Conservation (phyloP, 2,888 invertebrate genomes). For the Pyrocoelia pectoralis region DNA sequence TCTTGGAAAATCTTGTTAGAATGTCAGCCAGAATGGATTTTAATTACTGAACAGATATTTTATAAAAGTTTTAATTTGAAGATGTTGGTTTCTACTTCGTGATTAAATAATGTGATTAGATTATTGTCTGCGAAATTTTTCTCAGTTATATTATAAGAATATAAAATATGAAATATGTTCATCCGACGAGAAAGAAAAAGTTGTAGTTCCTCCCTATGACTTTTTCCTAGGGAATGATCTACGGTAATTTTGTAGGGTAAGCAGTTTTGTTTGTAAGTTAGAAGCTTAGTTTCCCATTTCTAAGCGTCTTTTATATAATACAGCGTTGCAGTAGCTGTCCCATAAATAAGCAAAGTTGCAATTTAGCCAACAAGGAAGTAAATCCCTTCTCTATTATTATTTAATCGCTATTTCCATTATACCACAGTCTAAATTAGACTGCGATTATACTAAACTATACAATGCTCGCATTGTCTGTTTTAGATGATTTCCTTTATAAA, state of each 20-base stretch:
- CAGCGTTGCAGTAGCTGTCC: not conserved
- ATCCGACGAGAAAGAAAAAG: too few species aligned
- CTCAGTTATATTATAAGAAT: too few species aligned
- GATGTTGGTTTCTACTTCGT: not conserved
- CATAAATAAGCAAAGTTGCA: not conserved
- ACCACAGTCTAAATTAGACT: not conserved
- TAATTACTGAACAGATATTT: constrained; percentile 4
- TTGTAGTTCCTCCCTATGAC: too few species aligned
- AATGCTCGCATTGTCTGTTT: too few species aligned
- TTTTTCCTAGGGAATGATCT: too few species aligned
- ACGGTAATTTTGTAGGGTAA: not conserved
- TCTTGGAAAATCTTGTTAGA: not conserved
- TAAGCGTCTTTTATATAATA: not conserved
- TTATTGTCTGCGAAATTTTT: too few species aligned
- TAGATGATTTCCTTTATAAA: too few species aligned
- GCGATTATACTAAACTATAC: too few species aligned
- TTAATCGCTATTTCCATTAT: not conserved
- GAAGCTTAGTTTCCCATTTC: not conserved
- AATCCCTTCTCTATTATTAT: constrained; percentile 1
- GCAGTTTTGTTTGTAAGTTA: not conserved
- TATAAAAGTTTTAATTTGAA: not conserved
- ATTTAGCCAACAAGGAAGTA: not conserved
- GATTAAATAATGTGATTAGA: too few species aligned
- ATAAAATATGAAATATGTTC: too few species aligned
- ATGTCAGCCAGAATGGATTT: constrained; percentile 5